phyloP scores from a whole-genome alignment of 2,888 invertebrate genomes.

The Zeuzera pyrina region DNA sequence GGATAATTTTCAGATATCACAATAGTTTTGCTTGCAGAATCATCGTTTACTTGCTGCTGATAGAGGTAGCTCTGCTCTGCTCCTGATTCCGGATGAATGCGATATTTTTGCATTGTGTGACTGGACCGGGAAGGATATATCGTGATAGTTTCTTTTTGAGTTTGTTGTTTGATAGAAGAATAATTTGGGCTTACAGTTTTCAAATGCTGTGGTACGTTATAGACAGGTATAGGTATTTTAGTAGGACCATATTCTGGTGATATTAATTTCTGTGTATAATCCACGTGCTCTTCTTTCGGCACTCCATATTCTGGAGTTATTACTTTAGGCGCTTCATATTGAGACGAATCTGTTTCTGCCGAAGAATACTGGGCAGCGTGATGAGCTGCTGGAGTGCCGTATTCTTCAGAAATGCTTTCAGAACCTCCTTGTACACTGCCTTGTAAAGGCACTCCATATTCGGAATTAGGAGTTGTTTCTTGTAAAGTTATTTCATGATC shows the following conservation, averaged over 20 bases:
- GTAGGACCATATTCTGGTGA: slow-evolving; percentile 16
- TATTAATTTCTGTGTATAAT: slow-evolving; percentile 15
- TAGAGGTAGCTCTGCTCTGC: slow-evolving; percentile 41
- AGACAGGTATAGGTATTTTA: slow-evolving; percentile 20
- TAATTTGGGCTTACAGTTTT: slow-evolving; percentile 26
- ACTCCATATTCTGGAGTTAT: slow-evolving; percentile 25
- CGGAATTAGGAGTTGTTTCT: slow-evolving; percentile 19
- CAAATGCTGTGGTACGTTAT: slow-evolving; percentile 19
- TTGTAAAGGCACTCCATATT: slow-evolving; percentile 32
- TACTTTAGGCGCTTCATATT: slow-evolving; percentile 6
- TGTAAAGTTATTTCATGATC: slow-evolving; percentile 15
- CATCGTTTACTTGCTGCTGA: slow-evolving; percentile 33
- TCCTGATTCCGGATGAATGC: slow-evolving; percentile 26
- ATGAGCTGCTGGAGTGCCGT: slow-evolving; percentile 20
- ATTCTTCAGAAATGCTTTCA: slow-evolving; percentile 19
- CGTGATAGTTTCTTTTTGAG: slow-evolving; percentile 32
- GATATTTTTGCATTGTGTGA: slow-evolving; percentile 28
- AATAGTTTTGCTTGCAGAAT: slow-evolving; percentile 33
- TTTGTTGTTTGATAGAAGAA: slow-evolving; percentile 26
- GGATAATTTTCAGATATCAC: slow-evolving; percentile 70
- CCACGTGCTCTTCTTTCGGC: slow-evolving; percentile 18
- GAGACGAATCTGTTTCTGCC: slow-evolving; percentile 16
- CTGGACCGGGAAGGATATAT: slow-evolving; percentile 29
- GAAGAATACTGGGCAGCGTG: slow-evolving; percentile 11
- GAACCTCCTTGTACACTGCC: slow-evolving; percentile 17